A percentile compares a stretch with the other conserved stretches of the same genome.
phyloP scores from a whole-genome alignment of 2,888 invertebrate genomes.

The Drosophila cognata region DNA sequence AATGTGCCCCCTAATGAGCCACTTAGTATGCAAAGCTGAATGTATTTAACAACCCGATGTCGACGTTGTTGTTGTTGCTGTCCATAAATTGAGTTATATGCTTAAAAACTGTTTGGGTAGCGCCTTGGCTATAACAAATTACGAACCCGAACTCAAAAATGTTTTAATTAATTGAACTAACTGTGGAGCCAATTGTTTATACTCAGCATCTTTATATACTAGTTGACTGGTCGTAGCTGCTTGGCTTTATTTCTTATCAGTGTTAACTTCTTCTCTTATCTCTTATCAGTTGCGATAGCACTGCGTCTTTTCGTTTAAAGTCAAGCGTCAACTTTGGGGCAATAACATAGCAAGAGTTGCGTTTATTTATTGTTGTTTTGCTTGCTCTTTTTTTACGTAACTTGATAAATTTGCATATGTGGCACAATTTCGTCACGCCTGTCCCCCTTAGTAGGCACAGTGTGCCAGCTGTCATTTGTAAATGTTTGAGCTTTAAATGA shows the following conservation, averaged over 20 bases:
- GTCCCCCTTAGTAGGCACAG: constrained; percentile 28
- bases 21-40: constrained; percentile 69
- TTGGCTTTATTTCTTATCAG: constrained; percentile 24
- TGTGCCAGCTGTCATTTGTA: constrained; percentile 33
- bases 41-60: constrained; percentile 38
- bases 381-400: constrained; percentile 43
- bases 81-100: constrained; percentile 55
- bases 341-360: constrained; percentile 41
- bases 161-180: constrained; percentile 63
- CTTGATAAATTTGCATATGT: constrained; percentile 64
- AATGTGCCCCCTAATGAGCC: constrained; percentile 68
- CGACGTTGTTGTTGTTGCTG: constrained; percentile 32
- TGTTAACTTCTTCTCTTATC: constrained; percentile 25
- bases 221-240: constrained; percentile 8
- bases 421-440: constrained; percentile 56
- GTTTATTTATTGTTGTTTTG: constrained; percentile 17
- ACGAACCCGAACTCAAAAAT: constrained; percentile 28
- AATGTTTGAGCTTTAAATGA: constrained; percentile 28
- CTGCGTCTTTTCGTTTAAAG: constrained; percentile 52
- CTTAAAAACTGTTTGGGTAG: constrained; percentile 30
- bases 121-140: constrained; percentile 46
- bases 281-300: constrained; percentile 61
- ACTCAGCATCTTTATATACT: constrained; percentile 66
- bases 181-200: constrained; percentile 41
- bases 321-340: constrained; percentile 30